Percentiles rank a stretch among this genome's conserved stretches.
These are phyloP conservation scores for Dyspetes luteomarginatus DNA, from an alignment of 2,888 invertebrate genomes.

Conservation along the genomic window DNA sequence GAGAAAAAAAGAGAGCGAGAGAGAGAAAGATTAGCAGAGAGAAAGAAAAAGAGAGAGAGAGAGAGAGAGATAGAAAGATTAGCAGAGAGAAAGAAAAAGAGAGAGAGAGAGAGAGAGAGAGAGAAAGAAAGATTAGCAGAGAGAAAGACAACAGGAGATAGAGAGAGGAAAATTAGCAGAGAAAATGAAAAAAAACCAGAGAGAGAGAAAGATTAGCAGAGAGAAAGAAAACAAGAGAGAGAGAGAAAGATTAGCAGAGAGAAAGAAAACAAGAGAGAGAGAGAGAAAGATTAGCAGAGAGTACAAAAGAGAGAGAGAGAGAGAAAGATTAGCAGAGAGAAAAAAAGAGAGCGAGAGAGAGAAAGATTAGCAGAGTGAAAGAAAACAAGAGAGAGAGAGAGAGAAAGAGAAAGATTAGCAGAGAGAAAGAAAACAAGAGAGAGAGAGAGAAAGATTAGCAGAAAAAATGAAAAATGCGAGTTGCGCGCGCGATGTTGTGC, in stretches of 20 bases:
- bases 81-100: too few species aligned
- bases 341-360: constrained; percentile 21
- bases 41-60: constrained; percentile 24
- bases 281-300: constrained; percentile 35
- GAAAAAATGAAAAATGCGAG: constrained; percentile 11
- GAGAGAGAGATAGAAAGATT: too few species aligned
- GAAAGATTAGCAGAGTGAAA: constrained; percentile 32
- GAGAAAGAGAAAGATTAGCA: too few species aligned
- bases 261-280: constrained; percentile 24
- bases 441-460: background rate
- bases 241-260: constrained; percentile 5
- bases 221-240: constrained; percentile 33
- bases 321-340: constrained; percentile 5
- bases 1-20: constrained; percentile 33
- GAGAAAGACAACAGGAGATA: constrained; percentile 9
- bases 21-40: constrained; percentile 19
- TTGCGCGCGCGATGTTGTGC: constrained; percentile 43
- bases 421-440: too few species aligned
- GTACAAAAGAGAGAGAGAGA: constrained; percentile 31
- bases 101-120: constrained; percentile 37
- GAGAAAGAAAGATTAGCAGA: constrained; percentile 14
- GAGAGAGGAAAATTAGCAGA: too few species aligned
- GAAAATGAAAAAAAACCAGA: constrained; percentile 25
- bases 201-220: constrained; percentile 37
- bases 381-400: constrained; percentile 38